These are phyloP conservation scores for Amaurobius ferox DNA, from an alignment of 2,888 invertebrate species.

Conservation along the genomic window DNA sequence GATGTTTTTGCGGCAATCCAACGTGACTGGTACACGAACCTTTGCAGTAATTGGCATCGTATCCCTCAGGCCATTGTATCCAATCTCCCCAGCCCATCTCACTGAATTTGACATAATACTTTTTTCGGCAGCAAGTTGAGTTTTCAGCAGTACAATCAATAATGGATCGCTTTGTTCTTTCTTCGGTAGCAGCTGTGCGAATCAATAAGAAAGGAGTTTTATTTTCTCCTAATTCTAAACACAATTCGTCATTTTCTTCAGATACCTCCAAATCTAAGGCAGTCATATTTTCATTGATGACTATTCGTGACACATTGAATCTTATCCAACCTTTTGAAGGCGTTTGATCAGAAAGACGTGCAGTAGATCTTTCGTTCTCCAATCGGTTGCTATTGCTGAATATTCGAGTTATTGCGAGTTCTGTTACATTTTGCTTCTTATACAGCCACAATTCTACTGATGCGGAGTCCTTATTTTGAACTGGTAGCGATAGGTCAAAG, in stretches of 20 bases:
- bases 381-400: not conserved
- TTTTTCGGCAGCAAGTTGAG: constrained; percentile 84
- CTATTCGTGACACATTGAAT: not conserved
- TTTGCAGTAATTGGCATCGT: constrained; percentile 75
- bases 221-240: not conserved
- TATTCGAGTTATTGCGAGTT: not conserved
- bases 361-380: not conserved
- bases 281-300: not conserved
- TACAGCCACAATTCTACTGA: constrained; percentile 17
- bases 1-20: constrained; percentile 26
- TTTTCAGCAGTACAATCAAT: not conserved
- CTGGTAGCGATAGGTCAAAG: not conserved
- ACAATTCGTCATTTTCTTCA: not conserved
- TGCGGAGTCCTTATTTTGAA: not conserved
- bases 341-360: not conserved
- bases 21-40: constrained; percentile 81
- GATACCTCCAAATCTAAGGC: not conserved
- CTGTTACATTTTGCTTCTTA: not conserved
- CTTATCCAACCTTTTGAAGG: not conserved
- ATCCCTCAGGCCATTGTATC: constrained; percentile 75
- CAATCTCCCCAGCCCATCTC: constrained; percentile 75
- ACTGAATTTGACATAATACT: constrained; percentile 74
- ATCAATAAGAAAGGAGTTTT: constrained; percentile 21
- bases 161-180: not conserved
- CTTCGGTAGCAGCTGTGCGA: not conserved